phyloP scores from a whole-genome alignment of 2,888 invertebrate genomes.

The Coelopa pilipes region DNA sequence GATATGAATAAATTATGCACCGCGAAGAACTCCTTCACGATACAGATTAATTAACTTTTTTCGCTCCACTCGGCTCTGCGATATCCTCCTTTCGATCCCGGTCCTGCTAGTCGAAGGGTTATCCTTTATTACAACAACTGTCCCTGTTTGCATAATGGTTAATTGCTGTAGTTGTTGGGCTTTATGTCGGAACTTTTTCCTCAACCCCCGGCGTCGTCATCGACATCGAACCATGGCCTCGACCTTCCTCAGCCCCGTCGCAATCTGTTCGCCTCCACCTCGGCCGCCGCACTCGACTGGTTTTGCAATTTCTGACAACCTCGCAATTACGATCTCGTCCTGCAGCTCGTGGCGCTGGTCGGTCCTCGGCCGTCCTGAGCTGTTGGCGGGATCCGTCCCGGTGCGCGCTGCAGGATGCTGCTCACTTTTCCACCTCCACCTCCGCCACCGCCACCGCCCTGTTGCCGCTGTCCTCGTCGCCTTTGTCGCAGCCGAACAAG shows the following conservation, averaged over 20 bases:
- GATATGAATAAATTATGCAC: no score
- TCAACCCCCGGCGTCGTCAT: neutral
- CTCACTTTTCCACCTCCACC: neutral
- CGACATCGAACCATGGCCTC: neutral
- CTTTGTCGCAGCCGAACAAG: conserved; percentile 24
- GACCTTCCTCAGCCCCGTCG: neutral
- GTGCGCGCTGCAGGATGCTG: neutral
- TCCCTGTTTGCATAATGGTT: conserved; percentile 47
- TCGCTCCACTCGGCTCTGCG: neutral
- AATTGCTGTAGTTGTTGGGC: conserved; percentile 42
- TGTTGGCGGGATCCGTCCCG: neutral
- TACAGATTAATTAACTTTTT: neutral
- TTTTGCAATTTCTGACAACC: conserved; percentile 46
- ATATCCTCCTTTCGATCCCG: no score
- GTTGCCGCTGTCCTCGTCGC: conserved; percentile 18
- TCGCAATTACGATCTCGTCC: conserved; percentile 44
- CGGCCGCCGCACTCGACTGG: conserved; percentile 8
- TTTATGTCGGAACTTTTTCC: neutral
- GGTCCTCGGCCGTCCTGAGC: neutral
- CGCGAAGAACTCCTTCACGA: neutral
- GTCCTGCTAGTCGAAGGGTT: conserved; percentile 16
- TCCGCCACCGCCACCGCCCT: neutral
- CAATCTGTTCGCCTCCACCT: neutral
- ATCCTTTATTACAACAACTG: conserved; percentile 40
- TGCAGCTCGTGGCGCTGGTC: neutral